phyloP scores from a whole-genome alignment of 2,797 vertebrate species.

The Mionectes olivaceus region DNA sequence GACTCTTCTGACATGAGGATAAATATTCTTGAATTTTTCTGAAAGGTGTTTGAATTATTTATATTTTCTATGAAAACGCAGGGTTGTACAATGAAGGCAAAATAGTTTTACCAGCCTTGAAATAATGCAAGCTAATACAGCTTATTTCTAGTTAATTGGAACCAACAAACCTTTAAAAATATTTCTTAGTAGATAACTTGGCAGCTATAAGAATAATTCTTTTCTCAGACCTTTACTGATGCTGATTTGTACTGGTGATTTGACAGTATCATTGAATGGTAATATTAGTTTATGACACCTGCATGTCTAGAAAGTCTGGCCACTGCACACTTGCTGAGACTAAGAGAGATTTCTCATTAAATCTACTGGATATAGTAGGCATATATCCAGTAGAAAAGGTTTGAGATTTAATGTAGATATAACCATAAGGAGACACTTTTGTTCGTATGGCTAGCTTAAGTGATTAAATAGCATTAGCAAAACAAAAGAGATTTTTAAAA shows the following conservation, averaged over 20 bases:
- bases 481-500: not conserved
- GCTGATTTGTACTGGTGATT: not conserved
- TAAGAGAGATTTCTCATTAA: not conserved
- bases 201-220: not conserved
- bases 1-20: not conserved
- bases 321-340: not conserved
- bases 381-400: not conserved
- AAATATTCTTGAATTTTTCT: conserved; percentile 22
- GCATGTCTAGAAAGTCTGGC: not conserved
- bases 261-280: not conserved
- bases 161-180: not conserved
- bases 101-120: not conserved
- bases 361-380: not conserved
- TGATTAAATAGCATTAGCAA: not conserved
- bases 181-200: not conserved
- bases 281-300: not conserved
- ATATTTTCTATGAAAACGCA: conserved; percentile 1
- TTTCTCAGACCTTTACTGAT: not conserved
- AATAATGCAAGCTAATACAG: not conserved
- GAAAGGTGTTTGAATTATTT: conserved; percentile 25
- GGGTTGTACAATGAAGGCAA: not conserved
- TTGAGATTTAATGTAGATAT: not conserved
- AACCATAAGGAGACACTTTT: not conserved
- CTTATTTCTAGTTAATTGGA: conserved; percentile 19
- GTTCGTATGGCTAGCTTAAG: not conserved